phyloP scores from a whole-genome alignment of 1,140 invertebrate species.

The Pseudobourletiella spinata region DNA sequence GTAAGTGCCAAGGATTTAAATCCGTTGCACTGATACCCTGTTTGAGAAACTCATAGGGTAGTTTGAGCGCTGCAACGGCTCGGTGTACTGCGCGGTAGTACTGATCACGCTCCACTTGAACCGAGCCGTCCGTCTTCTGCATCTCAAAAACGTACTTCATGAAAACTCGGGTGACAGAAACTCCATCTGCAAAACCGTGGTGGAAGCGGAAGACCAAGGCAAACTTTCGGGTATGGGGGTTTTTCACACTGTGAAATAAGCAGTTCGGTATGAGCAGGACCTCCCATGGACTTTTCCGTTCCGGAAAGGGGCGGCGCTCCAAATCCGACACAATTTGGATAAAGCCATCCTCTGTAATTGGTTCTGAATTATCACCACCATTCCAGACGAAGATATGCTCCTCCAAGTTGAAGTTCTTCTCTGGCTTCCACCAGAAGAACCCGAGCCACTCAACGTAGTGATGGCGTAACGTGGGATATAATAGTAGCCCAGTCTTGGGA shows the following conservation, averaged over 20 bases:
- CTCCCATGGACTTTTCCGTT: conserved; percentile 32
- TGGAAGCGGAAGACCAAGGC: conserved; percentile 27
- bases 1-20: conserved; percentile 30
- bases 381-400: conserved; percentile 28
- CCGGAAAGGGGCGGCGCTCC: conserved; percentile 18
- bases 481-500: background rate
- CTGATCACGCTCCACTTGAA: conserved; percentile 12
- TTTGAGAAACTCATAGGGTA: conserved; percentile 32
- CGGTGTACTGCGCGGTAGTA: conserved; percentile 15
- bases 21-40: conserved; percentile 25
- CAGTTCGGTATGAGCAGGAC: conserved; percentile 20
- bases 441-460: conserved; percentile 31
- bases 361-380: background rate
- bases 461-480: conserved; percentile 25
- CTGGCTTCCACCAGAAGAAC: conserved; percentile 31
- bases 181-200: conserved; percentile 30
- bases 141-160: conserved; percentile 28
- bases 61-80: conserved; percentile 11
- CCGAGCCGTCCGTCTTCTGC: conserved; percentile 22
- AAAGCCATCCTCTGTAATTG: conserved; percentile 20
- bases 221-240: conserved; percentile 22
- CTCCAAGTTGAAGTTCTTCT: conserved; percentile 14
- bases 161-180: conserved; percentile 25
- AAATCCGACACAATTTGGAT: conserved; percentile 24
- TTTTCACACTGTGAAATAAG: conserved; percentile 9